Base-by-base conservation (phyloP, 2,797 vertebrate genomes). In the Labroides dimidiatus region DNA sequence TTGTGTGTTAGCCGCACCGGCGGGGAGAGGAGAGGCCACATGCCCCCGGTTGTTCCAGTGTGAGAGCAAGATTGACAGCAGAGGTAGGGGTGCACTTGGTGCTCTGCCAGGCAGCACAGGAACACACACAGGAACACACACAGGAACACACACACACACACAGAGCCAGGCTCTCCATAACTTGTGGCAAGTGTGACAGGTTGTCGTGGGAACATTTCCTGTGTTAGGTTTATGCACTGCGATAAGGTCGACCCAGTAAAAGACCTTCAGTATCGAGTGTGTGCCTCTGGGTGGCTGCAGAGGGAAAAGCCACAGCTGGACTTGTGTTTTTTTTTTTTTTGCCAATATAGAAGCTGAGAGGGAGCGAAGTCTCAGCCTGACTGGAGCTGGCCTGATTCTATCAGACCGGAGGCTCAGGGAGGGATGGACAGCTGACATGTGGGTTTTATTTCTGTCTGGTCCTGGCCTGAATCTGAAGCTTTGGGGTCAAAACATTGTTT, bases 31-130 rank as follows among this genome's bases (percentile, higher is more conserved):
- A 69, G 78, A 85, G 81, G 85, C 84, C 82, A 47, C 73, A 57
- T 75, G 78, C 66, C 65, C 65, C 82, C 42, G 23, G 59, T 77
- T 78, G 82, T 87, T 90, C 82, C 75, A 81, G 62, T 80, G 75
- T 65, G 67, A 82, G 79, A 85, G 76, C 65, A 24, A 70, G 89
- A 90, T 75, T 89, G 86, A 91, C 89, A 84, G 87, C 77, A 23
- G 74, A 79, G 77, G 78, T 56, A 71, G 75, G 77, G 75, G 88
- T 72, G 77, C 72, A 60, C 72, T 82, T 37, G 71, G 75, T 74
- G 72, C 60, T 84, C 82, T 55, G 76, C 75, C 80, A 81, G 79
- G 61, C 74, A 24, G 56, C 78, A 68, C 63, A 42, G 8, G 58
- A 33, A 68, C 36, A 64, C 30, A 69, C 24, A 75, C 45, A 73